Conservation (phyloP, 2,888 invertebrate species). For the Hirtodrosophila duncani region DNA sequence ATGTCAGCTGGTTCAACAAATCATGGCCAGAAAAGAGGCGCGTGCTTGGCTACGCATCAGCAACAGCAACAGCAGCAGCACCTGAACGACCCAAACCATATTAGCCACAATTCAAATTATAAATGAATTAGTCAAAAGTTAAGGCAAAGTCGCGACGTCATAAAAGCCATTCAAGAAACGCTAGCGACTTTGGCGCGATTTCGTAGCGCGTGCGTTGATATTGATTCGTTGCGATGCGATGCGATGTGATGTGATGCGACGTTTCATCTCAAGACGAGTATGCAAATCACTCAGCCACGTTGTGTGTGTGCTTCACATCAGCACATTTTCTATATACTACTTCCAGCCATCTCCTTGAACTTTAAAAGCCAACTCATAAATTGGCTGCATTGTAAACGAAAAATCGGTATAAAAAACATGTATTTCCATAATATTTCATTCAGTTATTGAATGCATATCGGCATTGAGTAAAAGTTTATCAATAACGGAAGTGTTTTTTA, state of each 20-base stretch:
- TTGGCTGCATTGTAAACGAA: conserved; percentile 21
- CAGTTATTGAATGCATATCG: conserved; percentile 6
- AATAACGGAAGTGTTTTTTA: no score
- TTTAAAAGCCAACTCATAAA: conserved; percentile 47
- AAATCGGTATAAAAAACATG: no score
- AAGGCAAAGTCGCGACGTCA: no score
- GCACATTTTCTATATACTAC: conserved; percentile 18
- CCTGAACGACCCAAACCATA: conserved; percentile 29
- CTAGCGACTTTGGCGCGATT: conserved; percentile 1
- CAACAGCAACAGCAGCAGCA: conserved; percentile 4
- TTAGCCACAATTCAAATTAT: conserved; percentile 54
- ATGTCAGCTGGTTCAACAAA: conserved; percentile 28
- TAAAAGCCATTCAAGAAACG: conserved; percentile 8
- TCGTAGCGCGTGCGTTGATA: no score
- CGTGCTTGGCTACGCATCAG: conserved; percentile 38
- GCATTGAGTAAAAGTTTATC: no score
- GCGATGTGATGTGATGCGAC: no score
- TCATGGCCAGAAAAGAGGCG: conserved; percentile 13
- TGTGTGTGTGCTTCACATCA: no score
- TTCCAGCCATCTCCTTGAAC: conserved; percentile 55
- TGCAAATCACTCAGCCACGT: no score
- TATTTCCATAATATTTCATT: no score
- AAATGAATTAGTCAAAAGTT: conserved; percentile 53
- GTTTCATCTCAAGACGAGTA: no score
- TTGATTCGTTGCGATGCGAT: no score